These are phyloP conservation scores for Aphidius colemani DNA, from an alignment of 2,888 invertebrate species.

Conservation along the genomic window DNA sequence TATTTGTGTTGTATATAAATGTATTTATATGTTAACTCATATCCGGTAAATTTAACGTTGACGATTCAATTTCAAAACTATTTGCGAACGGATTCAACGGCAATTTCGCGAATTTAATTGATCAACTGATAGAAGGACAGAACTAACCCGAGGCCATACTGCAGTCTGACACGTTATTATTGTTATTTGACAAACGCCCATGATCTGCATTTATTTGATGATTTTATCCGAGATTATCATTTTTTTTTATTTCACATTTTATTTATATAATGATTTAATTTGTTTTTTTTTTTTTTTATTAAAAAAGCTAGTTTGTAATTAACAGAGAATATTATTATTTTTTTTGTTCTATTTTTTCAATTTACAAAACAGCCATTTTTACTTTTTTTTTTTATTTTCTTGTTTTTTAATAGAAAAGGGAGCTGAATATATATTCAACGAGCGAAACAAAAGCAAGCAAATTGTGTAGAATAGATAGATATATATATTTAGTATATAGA, in stretches of 20 bases:
- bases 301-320: too few species aligned
- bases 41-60: constrained; percentile 13
- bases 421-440: neutral
- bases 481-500: constrained; percentile 4
- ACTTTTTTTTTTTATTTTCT: neutral
- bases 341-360: neutral
- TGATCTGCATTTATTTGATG: neutral
- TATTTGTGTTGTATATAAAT: constrained; percentile 5
- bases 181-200: too few species aligned
- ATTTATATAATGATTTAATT: neutral
- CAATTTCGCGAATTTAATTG: constrained; percentile 24
- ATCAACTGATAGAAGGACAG: neutral
- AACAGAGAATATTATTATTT: neutral
- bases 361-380: neutral
- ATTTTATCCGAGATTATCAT: neutral
- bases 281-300: neutral
- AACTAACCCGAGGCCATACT: too few species aligned
- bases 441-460: too few species aligned
- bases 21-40: constrained; percentile 16
- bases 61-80: constrained; percentile 11
- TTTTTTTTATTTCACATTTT: neutral
- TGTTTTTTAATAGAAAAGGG: neutral
- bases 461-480: constrained; percentile 6
- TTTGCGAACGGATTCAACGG: constrained; percentile 10
- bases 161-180: too few species aligned